Evolutionary conservation across 2,113 vertebrate genomes (phyloP), one percentile per base, ranked within the genome.

Genomic region (Chlamydotis undulata): DNA sequence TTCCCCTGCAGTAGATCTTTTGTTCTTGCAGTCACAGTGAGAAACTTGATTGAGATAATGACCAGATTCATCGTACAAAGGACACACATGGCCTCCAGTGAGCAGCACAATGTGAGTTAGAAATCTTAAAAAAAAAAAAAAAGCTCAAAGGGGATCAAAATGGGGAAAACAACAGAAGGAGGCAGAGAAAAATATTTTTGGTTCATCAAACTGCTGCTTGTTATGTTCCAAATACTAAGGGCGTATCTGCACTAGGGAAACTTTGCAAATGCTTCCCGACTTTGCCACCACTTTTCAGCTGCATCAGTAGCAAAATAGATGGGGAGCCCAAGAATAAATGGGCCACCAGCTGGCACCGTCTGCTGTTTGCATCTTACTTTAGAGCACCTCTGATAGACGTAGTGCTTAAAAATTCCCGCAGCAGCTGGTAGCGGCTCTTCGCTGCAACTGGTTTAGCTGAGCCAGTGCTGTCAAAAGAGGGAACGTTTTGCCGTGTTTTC

Each of bases 71-170:
- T 87, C 85, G 35, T 92, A 87, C 85, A 95, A 92, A 94, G 95
- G 94, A 95, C 90, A 95, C 91, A 93, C 63, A 83, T 97, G 96
- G 75, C 77, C 93, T 94, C 88, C 94, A 93, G 89, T 96, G 96
- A 93, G 92, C 89, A 96, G 94, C 95, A 86, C 94, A 90, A 93
- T 93, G 94, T 94, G 94, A 96, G 95, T 97, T 95, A 97, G 92
- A 95, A 91, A 94, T 86, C 87, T 96, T 95, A 93, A 94, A 56
- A 78, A 74, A 83, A 45, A 53, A 83, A 49, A 8, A 53, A 35
- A 16, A 75, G 19, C 68, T 93, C 33, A 31, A 87, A 92, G 83
- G 90, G 86, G 53, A 79, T 45, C 33, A 82, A 59, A 64, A 90
- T 1, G 93, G 95, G 91, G 87, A 87, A 73, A 84, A 64, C 28